Conservation (phyloP, 35 echinoderm and acorn worm genomes). For the Stichopus chloronotus region DNA sequence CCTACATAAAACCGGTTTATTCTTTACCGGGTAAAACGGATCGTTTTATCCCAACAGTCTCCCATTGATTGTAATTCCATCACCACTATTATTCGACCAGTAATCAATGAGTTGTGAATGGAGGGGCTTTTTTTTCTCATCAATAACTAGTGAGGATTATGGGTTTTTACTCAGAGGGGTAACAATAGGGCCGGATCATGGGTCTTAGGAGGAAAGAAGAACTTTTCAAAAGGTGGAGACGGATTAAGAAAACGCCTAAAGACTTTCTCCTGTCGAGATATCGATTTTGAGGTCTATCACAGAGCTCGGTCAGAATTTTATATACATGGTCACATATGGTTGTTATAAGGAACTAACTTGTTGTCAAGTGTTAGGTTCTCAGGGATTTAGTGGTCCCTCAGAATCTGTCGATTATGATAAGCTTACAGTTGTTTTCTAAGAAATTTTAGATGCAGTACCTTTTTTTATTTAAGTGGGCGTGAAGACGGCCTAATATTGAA, state of each 20-base stretch:
- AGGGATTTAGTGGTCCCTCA: background rate
- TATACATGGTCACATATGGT: background rate
- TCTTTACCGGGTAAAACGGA: conserved; percentile 31
- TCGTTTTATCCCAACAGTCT: conserved; percentile 14
- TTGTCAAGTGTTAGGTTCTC: background rate
- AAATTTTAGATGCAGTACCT: background rate
- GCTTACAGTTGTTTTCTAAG: background rate
- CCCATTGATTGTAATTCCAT: conserved; percentile 45
- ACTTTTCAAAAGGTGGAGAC: background rate
- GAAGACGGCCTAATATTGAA: no score
- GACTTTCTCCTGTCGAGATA: conserved; percentile 2
- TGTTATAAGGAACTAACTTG: background rate
- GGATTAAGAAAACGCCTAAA: conserved; percentile 30
- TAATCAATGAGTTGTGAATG: conserved; percentile 19
- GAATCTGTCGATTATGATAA: background rate
- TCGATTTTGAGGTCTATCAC: background rate
- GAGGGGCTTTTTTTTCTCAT: conserved; percentile 25
- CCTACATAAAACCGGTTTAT: conserved; percentile 14
- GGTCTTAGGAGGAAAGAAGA: background rate
- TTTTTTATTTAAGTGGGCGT: background rate
- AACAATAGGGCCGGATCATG: conserved; percentile 26
- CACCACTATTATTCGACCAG: background rate
- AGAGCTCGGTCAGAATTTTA: background rate
- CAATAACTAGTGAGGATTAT: conserved; percentile 47
- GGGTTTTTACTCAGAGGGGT: background rate